Evolutionary conservation across 2,113 vertebrate genomes (phyloP).

Genomic region (Asarcornis scutulata): DNA sequence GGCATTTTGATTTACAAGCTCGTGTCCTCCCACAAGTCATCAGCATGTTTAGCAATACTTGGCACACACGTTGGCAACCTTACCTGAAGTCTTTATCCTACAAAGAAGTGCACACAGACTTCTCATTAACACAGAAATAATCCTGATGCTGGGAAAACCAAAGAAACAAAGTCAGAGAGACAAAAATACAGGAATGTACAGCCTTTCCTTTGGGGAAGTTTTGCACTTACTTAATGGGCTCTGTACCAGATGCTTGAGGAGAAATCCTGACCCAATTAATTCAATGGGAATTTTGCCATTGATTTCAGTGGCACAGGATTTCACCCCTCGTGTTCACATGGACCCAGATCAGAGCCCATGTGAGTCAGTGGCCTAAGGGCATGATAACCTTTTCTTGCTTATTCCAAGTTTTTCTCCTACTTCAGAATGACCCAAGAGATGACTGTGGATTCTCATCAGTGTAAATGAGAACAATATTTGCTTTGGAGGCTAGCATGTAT

Average conservation of each 20-base stretch:
- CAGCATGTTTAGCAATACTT: neutral
- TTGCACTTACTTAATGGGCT: neutral
- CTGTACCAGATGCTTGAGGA: neutral
- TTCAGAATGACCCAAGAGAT: neutral
- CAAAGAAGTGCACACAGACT: neutral
- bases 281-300: neutral
- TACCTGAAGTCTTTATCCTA: neutral
- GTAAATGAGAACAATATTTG: neutral
- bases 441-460: neutral
- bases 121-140: neutral
- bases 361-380: neutral
- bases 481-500: neutral
- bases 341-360: neutral
- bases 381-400: neutral
- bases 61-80: neutral
- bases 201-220: neutral
- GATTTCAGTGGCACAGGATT: neutral
- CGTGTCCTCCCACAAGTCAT: neutral
- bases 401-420: neutral
- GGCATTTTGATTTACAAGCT: neutral
- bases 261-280: neutral
- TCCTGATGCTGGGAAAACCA: neutral
- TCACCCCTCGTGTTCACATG: neutral
- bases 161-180: neutral
- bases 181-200: neutral